These are phyloP conservation scores for Caenorhabditis afra DNA, from an alignment of 2,888 invertebrate species.

Conservation along the genomic window DNA sequence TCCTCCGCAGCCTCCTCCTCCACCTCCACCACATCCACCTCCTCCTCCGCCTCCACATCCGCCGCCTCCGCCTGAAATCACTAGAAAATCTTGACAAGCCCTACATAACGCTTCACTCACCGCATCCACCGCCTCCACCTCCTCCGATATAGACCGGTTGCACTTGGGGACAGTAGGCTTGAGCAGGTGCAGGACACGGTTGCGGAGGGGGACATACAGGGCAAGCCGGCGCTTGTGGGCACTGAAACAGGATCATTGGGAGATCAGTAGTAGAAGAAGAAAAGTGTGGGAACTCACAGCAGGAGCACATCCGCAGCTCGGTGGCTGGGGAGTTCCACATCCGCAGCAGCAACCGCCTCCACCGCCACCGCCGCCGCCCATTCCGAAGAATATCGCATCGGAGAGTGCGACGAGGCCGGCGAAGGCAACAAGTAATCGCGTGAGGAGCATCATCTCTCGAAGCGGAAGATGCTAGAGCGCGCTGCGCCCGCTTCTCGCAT, in stretches of 20 bases:
- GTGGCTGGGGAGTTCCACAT: constrained; percentile 67
- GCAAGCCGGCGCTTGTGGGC: constrained; percentile 52
- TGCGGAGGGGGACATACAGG: constrained; percentile 64
- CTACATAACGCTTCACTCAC: neutral
- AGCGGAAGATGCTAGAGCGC: constrained; percentile 21
- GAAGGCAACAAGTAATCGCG: constrained; percentile 19
- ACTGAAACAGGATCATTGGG: constrained; percentile 46
- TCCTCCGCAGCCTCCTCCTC: constrained; percentile 30
- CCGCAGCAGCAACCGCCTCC: constrained; percentile 69
- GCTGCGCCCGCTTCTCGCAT: constrained; percentile 35
- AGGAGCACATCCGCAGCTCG: constrained; percentile 66
- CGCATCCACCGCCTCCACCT: constrained; percentile 42
- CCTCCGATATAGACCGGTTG: constrained; percentile 61
- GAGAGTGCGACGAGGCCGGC: constrained; percentile 16
- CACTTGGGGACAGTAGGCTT: constrained; percentile 66
- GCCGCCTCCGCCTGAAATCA: constrained; percentile 32
- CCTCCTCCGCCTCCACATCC: constrained; percentile 27
- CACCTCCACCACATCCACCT: constrained; percentile 29
- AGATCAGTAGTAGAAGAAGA: neutral
- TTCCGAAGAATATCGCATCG: constrained; percentile 51
- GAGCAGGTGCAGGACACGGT: constrained; percentile 65
- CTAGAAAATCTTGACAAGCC: too few relatives aligned
- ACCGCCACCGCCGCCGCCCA: constrained; percentile 61
- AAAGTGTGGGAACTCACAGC: constrained; percentile 40
- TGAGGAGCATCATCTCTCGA: constrained; percentile 37